phyloP scores from a whole-genome alignment of 2,113 vertebrate genomes.

The Hymenochirus boettgeri region DNA sequence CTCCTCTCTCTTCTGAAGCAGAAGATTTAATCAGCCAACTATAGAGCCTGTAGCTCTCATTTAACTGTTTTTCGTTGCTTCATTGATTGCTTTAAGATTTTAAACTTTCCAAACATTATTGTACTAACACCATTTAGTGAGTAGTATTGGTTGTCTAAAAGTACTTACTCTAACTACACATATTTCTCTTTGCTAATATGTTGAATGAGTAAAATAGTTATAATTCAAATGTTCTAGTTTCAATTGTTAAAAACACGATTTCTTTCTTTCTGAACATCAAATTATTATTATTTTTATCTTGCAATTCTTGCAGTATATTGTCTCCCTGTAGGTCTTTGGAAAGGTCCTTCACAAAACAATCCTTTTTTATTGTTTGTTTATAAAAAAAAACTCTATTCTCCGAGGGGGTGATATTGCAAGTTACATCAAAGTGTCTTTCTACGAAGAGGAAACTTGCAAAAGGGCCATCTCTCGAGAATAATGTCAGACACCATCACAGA shows the following conservation, averaged over 20 bases:
- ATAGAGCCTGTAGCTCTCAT: no score
- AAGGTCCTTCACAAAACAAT: conserved; percentile 34
- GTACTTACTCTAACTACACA: not conserved
- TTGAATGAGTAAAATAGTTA: not conserved
- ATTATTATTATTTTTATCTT: conserved; percentile 19
- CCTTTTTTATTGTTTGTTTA: conserved; percentile 26
- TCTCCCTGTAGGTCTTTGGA: conserved; percentile 11
- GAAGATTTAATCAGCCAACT: no score
- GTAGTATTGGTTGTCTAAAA: no score
- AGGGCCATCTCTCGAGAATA: conserved; percentile 25
- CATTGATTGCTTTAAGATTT: no score
- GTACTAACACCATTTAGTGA: no score
- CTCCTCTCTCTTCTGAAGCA: no score
- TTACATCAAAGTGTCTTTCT: conserved; percentile 34
- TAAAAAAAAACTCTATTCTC: conserved; percentile 24
- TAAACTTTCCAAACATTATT: no score
- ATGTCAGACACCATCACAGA: conserved; percentile 36
- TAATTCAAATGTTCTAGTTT: not conserved
- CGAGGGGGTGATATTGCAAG: conserved; percentile 21
- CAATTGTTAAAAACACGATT: not conserved
- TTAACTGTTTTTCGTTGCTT: no score
- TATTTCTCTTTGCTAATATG: not conserved
- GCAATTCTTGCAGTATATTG: conserved; percentile 5
- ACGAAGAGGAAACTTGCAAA: conserved; percentile 27
- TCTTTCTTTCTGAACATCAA: conserved; percentile 3